Evolutionary conservation across 2,888 invertebrate species (phyloP).

Genomic region (Coecobrya sp.): DNA sequence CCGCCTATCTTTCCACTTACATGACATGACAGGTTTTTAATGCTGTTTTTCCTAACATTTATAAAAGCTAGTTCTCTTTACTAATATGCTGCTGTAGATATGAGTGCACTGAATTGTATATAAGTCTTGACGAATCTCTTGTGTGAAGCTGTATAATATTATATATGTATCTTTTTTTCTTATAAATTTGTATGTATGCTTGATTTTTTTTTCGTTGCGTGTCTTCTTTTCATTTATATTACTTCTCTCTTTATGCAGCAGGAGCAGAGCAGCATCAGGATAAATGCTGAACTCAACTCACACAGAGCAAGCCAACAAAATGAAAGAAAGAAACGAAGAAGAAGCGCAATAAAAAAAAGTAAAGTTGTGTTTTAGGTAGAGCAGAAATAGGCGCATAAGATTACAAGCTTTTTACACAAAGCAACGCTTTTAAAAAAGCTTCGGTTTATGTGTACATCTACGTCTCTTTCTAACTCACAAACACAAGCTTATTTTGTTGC

Average conservation of each 20-base stretch:
- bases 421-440: conserved; percentile 59
- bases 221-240: conserved; percentile 70
- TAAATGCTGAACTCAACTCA: conserved; percentile 43
- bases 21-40: conserved; percentile 56
- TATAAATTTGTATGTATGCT: conserved; percentile 6
- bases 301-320: conserved; percentile 6
- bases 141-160: neutral
- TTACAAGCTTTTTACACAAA: conserved; percentile 55
- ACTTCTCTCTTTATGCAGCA: conserved; percentile 24
- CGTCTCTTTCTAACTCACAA: too few relatives aligned
- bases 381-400: conserved; percentile 49
- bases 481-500: neutral
- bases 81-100: too few relatives aligned
- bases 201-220: conserved; percentile 51
- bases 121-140: neutral
- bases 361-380: conserved; percentile 43
- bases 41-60: conserved; percentile 12
- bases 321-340: conserved; percentile 38
- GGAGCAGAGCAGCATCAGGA: conserved; percentile 32
- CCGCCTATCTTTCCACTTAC: conserved; percentile 39
- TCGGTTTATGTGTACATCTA: conserved; percentile 16
- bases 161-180: neutral
- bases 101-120: neutral
- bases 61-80: neutral
- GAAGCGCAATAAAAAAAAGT: conserved; percentile 65